Conservation (phyloP, 1,140 invertebrate genomes). For the Lerema accius region DNA sequence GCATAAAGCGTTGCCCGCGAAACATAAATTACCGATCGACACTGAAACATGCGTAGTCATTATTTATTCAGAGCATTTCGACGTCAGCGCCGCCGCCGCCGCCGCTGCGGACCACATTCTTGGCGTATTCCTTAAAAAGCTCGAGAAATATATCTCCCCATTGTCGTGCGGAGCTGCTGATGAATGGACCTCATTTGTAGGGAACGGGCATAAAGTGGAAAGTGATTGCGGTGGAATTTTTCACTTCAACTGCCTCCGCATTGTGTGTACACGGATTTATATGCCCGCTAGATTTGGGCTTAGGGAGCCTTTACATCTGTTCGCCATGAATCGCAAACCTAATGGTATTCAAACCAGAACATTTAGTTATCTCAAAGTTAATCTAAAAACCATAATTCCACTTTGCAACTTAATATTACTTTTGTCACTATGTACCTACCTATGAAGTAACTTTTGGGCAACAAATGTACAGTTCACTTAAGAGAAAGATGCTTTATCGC, state of each 20-base stretch:
- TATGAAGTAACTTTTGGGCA: too few species aligned
- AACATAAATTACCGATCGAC: not conserved
- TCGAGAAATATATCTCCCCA: conserved; percentile 35
- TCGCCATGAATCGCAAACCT: not conserved
- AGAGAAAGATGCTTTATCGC: too few species aligned
- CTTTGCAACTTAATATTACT: too few species aligned
- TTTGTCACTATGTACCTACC: too few species aligned
- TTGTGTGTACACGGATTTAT: conserved; percentile 29
- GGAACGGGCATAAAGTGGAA: conserved; percentile 41
- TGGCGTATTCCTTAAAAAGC: conserved; percentile 42
- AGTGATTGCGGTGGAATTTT: conserved; percentile 47
- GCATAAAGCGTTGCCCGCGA: too few species aligned
- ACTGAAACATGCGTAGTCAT: not conserved
- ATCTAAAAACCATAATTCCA: too few species aligned
- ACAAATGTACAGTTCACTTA: too few species aligned
- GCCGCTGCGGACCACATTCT: conserved; percentile 42
- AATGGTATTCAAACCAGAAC: not conserved
- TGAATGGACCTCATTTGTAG: conserved; percentile 49
- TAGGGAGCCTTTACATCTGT: conserved; percentile 13
- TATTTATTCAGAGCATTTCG: conserved; percentile 11
- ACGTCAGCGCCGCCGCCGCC: conserved; percentile 11
- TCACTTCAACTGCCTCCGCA: conserved; percentile 32
- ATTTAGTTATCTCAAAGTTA: too few species aligned
- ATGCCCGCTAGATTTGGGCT: conserved; percentile 27
- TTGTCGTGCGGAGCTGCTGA: conserved; percentile 38